Conservation (phyloP, 53 echinoderm and acorn worm genomes). For the Antedon mediterranea region DNA sequence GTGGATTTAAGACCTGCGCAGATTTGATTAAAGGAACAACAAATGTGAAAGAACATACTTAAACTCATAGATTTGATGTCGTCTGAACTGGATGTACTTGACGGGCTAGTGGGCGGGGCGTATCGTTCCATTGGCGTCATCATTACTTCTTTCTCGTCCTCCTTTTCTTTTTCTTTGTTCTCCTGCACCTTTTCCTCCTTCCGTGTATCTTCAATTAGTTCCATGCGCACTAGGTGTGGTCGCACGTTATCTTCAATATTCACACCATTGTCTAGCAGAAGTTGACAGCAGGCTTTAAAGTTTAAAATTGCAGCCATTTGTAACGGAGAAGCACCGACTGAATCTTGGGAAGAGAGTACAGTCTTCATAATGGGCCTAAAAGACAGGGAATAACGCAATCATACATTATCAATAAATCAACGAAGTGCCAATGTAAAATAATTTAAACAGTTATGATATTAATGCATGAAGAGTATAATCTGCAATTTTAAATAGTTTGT, state of each 20-base stretch:
- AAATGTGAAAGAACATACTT: not conserved
- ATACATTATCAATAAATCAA: too few relatives aligned
- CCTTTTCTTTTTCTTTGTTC: not conserved
- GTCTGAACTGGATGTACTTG: not conserved
- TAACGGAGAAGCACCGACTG: slow-evolving; percentile 14
- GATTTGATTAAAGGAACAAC: too few relatives aligned
- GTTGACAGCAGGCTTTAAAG: slow-evolving; percentile 39
- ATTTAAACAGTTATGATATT: too few relatives aligned
- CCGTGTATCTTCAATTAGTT: not conserved
- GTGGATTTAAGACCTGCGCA: too few relatives aligned
- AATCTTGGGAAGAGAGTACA: not conserved
- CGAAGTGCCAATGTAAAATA: too few relatives aligned
- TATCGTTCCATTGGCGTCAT: not conserved
- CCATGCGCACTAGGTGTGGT: not conserved
- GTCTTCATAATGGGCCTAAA: not conserved
- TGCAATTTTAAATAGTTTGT: too few relatives aligned
- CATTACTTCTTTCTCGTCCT: not conserved
- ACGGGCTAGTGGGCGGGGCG: not conserved
- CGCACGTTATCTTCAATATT: slow-evolving; percentile 34
- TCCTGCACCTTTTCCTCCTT: not conserved
- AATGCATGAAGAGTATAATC: too few relatives aligned
- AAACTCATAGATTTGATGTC: not conserved
- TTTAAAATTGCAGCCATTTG: slow-evolving; percentile 46
- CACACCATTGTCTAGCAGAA: slow-evolving; percentile 37
- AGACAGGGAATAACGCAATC: too few relatives aligned